A percentile compares a stretch with the other conserved stretches of the same genome.
These are phyloP conservation scores for Globodera ellingtonae DNA, from an alignment of 1,140 invertebrate species.

Conservation along the genomic window DNA sequence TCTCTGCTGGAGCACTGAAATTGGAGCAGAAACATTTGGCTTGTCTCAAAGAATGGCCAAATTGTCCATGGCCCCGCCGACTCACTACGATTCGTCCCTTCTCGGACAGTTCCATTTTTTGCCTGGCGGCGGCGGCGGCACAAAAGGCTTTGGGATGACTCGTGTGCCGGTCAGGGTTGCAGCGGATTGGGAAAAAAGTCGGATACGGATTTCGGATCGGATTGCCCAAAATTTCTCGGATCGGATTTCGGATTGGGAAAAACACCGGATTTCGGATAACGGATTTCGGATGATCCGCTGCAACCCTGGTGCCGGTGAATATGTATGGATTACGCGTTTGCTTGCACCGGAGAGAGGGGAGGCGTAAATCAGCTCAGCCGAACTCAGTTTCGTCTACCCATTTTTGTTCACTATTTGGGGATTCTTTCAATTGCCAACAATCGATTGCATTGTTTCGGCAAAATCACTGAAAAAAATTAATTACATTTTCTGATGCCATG, in stretches of 20 bases:
- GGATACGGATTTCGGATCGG: too few relatives aligned
- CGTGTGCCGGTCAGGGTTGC: slow-evolving; percentile 8
- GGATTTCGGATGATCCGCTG: too few relatives aligned
- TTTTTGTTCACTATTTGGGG: not conserved
- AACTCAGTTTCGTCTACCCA: slow-evolving; percentile 78
- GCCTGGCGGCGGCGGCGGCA: slow-evolving; percentile 18
- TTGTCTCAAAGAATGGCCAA: not conserved
- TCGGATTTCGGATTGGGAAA: too few relatives aligned
- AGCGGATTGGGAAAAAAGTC: too few relatives aligned
- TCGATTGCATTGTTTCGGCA: slow-evolving; percentile 71
- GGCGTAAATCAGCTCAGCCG: slow-evolving; percentile 90
- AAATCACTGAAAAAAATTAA: slow-evolving; percentile 72
- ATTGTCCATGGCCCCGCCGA: not conserved
- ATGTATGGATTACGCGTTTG: too few relatives aligned
- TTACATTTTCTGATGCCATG: not conserved
- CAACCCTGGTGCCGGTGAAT: too few relatives aligned
- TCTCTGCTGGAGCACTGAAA: slow-evolving; percentile 4
- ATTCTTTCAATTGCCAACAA: slow-evolving; percentile 64
- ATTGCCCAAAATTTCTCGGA: too few relatives aligned
- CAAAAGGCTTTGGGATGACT: slow-evolving; percentile 11
- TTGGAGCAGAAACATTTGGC: not conserved
- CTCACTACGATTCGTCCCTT: slow-evolving; percentile 20
- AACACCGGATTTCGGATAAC: too few relatives aligned
- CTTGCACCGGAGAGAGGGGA: too few relatives aligned
- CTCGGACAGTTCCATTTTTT: slow-evolving; percentile 31